Evolutionary conservation across 2,888 invertebrate genomes (phyloP), one percentile per base, ranked within the genome.

Genomic region (Lithophane socia): DNA sequence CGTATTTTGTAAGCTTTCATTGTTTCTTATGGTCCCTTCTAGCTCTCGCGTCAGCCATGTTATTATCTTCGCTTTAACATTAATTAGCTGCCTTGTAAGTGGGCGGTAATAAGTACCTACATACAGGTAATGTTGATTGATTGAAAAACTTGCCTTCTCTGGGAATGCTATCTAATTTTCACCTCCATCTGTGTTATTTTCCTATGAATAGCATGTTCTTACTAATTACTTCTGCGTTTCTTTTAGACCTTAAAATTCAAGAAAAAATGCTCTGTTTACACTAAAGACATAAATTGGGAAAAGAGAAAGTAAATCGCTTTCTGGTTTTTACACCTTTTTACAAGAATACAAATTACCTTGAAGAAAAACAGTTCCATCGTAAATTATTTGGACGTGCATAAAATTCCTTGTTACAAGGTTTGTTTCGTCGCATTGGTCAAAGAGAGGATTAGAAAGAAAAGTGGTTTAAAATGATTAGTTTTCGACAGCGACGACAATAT

Each of bases 21-120:
- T 89, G 85, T 90, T 87, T 83, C 74, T 60, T 77, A 74, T 47
- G 18, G 47, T 16, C 42, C 21, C 63, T 71, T 64, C 63, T 72
- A 82, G 72, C 84, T 86, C 80, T 84, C 79, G 73, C 76, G 72
- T 56, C 21, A 10, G 49, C 73, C 72, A 68, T 68, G 75, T 83
- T 86, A 87, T 82, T 80, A 88, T 80, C 80, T 88, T 86, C 80
- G 73, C 82, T 77, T 82, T 77, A 82, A 81, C 85, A 83, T 85
- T 86, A 73, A 83, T 83, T 86, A 73, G 75, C 72, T 63, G 58
- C 24, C 63, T 60, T 56, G 21, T 67, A 78, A 85, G 63, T 75
- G 61, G 44, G 49, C 69, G 65, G 63, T 75, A 76, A 76, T 75
- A 47, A 24, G 29, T 18, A 76, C 73, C 72, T 60, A 67, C 80